These are phyloP conservation scores for Ceyx erithaca DNA, from an alignment of 2,797 vertebrate species.

Conservation along the genomic window DNA sequence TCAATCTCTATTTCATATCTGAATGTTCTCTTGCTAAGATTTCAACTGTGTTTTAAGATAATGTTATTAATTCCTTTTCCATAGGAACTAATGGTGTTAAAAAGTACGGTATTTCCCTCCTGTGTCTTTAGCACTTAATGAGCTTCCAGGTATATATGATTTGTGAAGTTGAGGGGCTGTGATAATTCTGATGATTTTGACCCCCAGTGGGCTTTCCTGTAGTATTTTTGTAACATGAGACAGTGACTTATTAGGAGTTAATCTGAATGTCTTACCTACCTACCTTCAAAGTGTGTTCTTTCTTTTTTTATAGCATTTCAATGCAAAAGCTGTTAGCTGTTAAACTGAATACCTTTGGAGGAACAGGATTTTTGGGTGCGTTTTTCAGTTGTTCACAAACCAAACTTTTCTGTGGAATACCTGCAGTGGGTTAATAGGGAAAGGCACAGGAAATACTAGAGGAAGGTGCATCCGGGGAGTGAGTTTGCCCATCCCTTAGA, in stretches of 20 bases:
- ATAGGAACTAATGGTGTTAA: background rate
- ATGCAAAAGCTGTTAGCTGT: background rate
- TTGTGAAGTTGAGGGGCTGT: background rate
- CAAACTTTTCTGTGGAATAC: conserved; percentile 1
- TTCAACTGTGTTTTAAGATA: conserved; percentile 2
- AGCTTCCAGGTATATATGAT: background rate
- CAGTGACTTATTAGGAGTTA: background rate
- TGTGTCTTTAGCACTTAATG: background rate
- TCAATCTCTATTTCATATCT: conserved; percentile 43
- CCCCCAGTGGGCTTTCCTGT: background rate
- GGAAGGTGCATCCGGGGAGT: conserved; percentile 79
- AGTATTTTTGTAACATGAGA: background rate
- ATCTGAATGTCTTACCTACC: background rate
- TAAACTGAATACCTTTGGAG: background rate
- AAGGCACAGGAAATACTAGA: conserved; percentile 72
- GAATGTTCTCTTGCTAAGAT: conserved; percentile 15
- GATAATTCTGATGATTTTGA: background rate
- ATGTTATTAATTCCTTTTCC: conserved; percentile 7
- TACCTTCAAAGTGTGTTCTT: background rate
- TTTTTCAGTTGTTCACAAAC: background rate
- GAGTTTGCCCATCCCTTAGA: conserved; percentile 68
- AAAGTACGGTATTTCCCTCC: background rate
- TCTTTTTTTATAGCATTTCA: background rate
- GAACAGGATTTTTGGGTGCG: background rate
- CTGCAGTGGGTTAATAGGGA: conserved; percentile 40